Base-by-base conservation (phyloP, 1,140 invertebrate genomes). In the Apis cerana region DNA sequence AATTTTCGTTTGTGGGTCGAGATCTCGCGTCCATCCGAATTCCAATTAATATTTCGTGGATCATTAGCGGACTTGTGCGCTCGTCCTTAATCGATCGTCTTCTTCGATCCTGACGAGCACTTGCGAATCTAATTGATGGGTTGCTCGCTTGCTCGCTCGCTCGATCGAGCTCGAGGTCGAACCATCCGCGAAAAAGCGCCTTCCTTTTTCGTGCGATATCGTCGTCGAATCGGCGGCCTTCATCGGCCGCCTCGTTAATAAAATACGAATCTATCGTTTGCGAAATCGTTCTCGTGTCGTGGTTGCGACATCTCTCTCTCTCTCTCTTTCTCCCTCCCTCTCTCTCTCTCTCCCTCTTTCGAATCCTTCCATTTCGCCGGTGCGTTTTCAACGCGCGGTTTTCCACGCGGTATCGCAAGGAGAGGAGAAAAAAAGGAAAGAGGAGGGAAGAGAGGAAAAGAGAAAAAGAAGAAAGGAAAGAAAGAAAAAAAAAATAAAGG, bases 21-120 rank as follows among this genome's bases (percentile, higher is more conserved):
- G 33, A 33, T 2, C 33, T 23, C 52, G 69, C 68, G 62, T 72
- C 68, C 82, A 72, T 48, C 54, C 62, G 52, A 64, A 68, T 81
- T 78, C 68, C 83, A 90, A 91, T 91, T 87, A 88, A 87, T 91
- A 91, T 89, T 86, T 87, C 58, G 83, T 84, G 79, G 76, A 80
- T 88, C 85, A 89, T 91, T 92, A 87, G 84, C 83, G 75, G 82
- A 80, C 84, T 88, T 71, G 83, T 84, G 89, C 58, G 89, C 58
- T 65, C 77, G 83, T 70, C 82, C 84, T 85, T 89, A 89, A 91
- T 91, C 88, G 87, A 88, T 82, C 84, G 74, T 79, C 82, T 85
- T 72, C 61, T 79, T 74, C 72, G 56, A 76, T 77, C 65, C 80
- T 43, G 21, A 43, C 62, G 79, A 62, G 17, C 77, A 76, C 48